phyloP scores from a whole-genome alignment of 92 coral and sea anemone genomes.

The Epizoanthus illoricatus region DNA sequence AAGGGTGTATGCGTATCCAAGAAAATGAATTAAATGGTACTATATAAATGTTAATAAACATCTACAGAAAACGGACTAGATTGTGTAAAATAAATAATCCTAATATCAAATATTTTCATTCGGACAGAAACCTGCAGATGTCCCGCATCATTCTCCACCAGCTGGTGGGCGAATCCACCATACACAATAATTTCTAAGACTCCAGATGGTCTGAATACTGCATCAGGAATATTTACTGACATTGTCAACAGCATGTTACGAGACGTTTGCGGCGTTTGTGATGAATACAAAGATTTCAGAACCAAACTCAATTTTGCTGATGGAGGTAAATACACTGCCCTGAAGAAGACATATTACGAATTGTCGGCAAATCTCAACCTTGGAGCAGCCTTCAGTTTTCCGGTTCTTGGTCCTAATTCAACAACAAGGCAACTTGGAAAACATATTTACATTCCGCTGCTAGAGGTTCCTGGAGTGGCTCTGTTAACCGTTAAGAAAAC shows the following conservation, averaged over 20 bases:
- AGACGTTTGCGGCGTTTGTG: slow-evolving; percentile 43
- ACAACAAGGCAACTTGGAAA: slow-evolving; percentile 18
- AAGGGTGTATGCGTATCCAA: too few relatives aligned
- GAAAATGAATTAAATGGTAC: too few relatives aligned
- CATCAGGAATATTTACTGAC: slow-evolving; percentile 22
- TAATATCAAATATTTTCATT: not conserved
- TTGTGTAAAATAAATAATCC: not conserved
- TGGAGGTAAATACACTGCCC: not conserved
- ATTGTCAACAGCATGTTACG: slow-evolving; percentile 7
- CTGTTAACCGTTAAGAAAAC: slow-evolving; percentile 35
- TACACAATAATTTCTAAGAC: slow-evolving; percentile 13
- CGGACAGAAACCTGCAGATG: slow-evolving; percentile 43
- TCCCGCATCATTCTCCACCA: slow-evolving; percentile 31
- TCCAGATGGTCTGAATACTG: not conserved
- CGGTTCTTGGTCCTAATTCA: slow-evolving; percentile 42
- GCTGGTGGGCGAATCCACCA: slow-evolving; percentile 47
- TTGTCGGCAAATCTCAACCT: slow-evolving; percentile 26
- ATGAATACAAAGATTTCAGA: slow-evolving; percentile 8
- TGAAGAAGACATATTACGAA: not conserved
- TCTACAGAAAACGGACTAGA: too few relatives aligned
- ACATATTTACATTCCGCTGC: slow-evolving; percentile 36
- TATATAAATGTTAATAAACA: too few relatives aligned
- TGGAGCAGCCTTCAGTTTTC: slow-evolving; percentile 37
- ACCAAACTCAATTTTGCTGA: slow-evolving; percentile 8
- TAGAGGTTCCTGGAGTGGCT: slow-evolving; percentile 43